Evolutionary conservation across 2,888 invertebrate species (phyloP).

Genomic region (Drosophila meridiana): DNA sequence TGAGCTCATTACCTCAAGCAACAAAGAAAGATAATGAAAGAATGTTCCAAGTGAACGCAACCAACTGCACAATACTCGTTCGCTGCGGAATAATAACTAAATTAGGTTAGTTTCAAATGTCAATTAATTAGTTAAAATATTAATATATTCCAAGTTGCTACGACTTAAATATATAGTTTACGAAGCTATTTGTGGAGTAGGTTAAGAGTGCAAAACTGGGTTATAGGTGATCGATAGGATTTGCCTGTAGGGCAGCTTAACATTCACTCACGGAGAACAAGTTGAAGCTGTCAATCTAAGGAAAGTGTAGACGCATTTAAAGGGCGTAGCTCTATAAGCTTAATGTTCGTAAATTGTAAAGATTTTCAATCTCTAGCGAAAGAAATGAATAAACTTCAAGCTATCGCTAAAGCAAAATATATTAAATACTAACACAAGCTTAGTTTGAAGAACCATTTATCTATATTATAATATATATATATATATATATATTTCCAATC

Average conservation of each 20-base stretch:
- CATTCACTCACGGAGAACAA: not conserved
- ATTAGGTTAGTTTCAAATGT: not conserved
- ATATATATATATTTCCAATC: too few relatives aligned
- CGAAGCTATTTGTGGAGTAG: not conserved
- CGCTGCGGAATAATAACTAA: not conserved
- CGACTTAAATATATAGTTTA: not conserved
- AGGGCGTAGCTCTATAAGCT: not conserved
- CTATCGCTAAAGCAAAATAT: not conserved
- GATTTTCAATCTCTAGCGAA: not conserved
- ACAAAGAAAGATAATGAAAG: conserved; percentile 2
- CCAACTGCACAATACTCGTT: not conserved
- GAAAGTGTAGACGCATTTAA: not conserved
- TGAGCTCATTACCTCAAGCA: conserved; percentile 30
- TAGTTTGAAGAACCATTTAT: too few relatives aligned
- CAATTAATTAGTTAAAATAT: not conserved
- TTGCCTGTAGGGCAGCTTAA: not conserved
- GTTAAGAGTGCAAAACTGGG: not conserved
- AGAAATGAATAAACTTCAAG: not conserved
- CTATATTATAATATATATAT: not conserved
- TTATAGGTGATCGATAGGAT: not conserved
- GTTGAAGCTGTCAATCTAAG: not conserved
- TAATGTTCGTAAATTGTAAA: not conserved
- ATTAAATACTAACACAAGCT: too few relatives aligned
- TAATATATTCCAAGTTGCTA: not conserved
- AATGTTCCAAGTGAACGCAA: not conserved